Evolutionary conservation across 2,797 vertebrate genomes (phyloP).

Genomic region (Hemitrygon akajei): DNA sequence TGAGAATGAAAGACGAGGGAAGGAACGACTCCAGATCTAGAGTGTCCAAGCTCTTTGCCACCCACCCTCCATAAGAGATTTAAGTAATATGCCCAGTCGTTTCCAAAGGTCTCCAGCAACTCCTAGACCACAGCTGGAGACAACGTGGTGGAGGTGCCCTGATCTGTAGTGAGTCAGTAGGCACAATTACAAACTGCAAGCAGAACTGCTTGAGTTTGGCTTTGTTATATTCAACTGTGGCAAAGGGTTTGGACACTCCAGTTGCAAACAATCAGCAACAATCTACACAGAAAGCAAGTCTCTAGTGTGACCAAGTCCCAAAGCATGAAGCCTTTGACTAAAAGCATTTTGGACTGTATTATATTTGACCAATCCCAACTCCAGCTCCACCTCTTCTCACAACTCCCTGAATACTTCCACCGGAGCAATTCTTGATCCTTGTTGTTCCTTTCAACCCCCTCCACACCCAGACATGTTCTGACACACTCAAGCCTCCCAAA

Average conservation of each 20-base stretch:
- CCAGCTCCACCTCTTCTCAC: neutral
- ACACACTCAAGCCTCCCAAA: neutral
- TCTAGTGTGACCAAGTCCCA: neutral
- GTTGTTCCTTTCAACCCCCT: neutral
- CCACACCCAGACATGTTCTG: too few relatives aligned
- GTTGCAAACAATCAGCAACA: neutral
- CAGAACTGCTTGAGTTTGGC: neutral
- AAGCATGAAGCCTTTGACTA: neutral
- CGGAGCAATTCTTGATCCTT: neutral
- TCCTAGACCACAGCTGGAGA: neutral
- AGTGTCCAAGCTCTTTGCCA: neutral
- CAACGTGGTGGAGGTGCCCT: neutral
- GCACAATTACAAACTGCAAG: neutral
- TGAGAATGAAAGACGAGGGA: neutral
- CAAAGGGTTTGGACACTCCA: neutral
- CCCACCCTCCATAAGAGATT: neutral
- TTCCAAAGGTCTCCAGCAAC: too few relatives aligned
- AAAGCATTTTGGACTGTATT: neutral
- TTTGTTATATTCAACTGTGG: neutral
- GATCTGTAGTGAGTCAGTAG: neutral
- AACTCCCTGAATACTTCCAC: neutral
- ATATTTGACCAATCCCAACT: neutral
- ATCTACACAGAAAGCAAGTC: neutral
- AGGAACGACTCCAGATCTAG: neutral
- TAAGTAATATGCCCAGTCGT: neutral